Percentiles rank a stretch among this genome's conserved stretches.
Conservation (phyloP, 2,113 vertebrate species). For the Turnix velox region DNA sequence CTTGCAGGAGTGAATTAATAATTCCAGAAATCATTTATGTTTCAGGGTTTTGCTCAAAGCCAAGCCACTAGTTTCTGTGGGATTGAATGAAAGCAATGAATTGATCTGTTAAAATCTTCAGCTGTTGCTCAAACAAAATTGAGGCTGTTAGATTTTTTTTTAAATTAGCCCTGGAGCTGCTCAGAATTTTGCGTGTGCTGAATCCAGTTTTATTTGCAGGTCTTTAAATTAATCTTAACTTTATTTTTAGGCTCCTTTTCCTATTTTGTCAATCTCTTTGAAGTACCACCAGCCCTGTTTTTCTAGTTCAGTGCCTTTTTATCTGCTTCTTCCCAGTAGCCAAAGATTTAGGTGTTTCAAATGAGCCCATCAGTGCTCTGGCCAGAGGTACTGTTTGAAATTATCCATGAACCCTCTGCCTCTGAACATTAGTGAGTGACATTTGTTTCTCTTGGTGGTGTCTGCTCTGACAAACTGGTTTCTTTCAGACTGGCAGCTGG, state of each 20-base stretch:
- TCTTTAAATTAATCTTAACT: constrained; percentile 8
- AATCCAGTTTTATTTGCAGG: background rate
- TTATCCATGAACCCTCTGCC: constrained; percentile 79
- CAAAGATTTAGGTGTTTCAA: constrained; percentile 80
- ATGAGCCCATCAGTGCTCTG: constrained; percentile 78
- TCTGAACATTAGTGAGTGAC: constrained; percentile 86
- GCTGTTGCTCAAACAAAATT: background rate
- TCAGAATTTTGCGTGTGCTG: background rate
- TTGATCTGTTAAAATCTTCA: background rate
- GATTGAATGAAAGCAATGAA: background rate
- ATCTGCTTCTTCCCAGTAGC: constrained; percentile 78
- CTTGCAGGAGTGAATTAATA: background rate
- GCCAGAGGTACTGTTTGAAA: constrained; percentile 85
- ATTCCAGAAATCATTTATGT: background rate
- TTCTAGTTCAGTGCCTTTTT: constrained; percentile 66
- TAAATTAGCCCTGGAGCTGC: background rate
- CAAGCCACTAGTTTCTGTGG: background rate
- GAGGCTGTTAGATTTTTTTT: background rate
- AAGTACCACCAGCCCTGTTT: constrained; percentile 70
- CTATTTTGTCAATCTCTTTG: constrained; percentile 63
- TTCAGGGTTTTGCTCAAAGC: background rate
- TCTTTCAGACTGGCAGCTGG: constrained; percentile 87
- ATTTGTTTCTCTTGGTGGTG: constrained; percentile 87
- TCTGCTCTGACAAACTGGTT: constrained; percentile 87
- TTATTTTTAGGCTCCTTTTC: constrained; percentile 7